Evolutionary conservation across 2,113 vertebrate species (phyloP).

Genomic region (Bettongia penicillata): DNA sequence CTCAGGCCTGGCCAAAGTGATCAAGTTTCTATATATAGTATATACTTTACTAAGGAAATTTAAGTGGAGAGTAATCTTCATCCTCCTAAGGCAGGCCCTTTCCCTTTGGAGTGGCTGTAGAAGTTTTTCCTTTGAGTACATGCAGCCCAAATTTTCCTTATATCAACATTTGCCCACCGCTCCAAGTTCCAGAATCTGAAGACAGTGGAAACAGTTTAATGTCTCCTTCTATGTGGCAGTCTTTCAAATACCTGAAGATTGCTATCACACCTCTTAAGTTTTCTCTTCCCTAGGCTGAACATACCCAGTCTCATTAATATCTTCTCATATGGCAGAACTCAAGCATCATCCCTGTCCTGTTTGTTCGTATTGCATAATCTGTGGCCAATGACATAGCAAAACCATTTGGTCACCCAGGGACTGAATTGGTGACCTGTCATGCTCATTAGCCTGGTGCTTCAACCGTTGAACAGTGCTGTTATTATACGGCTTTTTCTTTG

Average conservation of each 20-base stretch:
- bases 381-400: background rate
- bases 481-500: background rate
- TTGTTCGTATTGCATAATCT: background rate
- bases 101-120: background rate
- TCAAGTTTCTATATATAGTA: background rate
- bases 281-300: background rate
- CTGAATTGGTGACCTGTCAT: background rate
- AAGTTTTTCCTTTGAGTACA: background rate
- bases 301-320: background rate
- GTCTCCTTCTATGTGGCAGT: background rate
- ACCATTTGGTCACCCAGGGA: background rate
- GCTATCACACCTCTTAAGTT: background rate
- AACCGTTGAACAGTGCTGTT: background rate
- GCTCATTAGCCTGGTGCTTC: background rate
- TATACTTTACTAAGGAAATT: background rate
- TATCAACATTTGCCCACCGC: background rate
- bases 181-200: background rate
- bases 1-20: background rate
- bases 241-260: background rate
- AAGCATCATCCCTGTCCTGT: background rate
- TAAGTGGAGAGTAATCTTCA: background rate
- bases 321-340: background rate
- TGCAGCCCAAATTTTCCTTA: background rate
- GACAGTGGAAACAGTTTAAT: background rate
- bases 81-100: background rate